Evolutionary conservation across 2,113 vertebrate species (phyloP).

Genomic region (Agelaius tricolor): DNA sequence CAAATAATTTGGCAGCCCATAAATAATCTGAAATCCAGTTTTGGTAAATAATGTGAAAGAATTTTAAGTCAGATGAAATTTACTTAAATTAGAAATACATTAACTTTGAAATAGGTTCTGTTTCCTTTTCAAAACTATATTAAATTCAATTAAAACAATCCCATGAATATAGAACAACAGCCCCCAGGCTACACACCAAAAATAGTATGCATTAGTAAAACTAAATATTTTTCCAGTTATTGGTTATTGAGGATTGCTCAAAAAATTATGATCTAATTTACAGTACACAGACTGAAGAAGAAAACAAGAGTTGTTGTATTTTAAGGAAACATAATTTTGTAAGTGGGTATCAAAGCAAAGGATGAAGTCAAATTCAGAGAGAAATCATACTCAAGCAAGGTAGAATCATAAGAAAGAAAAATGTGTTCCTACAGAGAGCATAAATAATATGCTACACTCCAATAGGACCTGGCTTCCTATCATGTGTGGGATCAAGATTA

Average conservation of each 20-base stretch:
- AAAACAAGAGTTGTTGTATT: not conserved
- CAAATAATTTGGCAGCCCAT: not conserved
- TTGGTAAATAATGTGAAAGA: slow-evolving; percentile 13
- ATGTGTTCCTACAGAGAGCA: not conserved
- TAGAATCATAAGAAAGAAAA: not conserved
- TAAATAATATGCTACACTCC: not conserved
- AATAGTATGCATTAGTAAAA: not conserved
- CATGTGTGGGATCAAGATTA: not conserved
- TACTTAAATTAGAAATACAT: slow-evolving; percentile 16
- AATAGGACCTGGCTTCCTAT: not conserved
- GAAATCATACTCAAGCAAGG: not conserved
- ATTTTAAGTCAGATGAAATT: slow-evolving; percentile 11
- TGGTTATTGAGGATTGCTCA: not conserved
- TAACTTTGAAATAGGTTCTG: not conserved
- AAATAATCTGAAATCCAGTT: slow-evolving; percentile 34
- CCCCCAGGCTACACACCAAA: not conserved
- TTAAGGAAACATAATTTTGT: not conserved
- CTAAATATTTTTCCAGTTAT: not conserved
- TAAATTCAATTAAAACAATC: not conserved
- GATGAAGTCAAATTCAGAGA: not conserved
- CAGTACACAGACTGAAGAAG: not conserved
- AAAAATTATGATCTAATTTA: not conserved
- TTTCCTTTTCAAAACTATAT: not conserved
- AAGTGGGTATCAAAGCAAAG: not conserved
- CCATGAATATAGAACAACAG: not conserved